Conservation (phyloP, 2,888 invertebrate species). For the Epinotia ramella region DNA sequence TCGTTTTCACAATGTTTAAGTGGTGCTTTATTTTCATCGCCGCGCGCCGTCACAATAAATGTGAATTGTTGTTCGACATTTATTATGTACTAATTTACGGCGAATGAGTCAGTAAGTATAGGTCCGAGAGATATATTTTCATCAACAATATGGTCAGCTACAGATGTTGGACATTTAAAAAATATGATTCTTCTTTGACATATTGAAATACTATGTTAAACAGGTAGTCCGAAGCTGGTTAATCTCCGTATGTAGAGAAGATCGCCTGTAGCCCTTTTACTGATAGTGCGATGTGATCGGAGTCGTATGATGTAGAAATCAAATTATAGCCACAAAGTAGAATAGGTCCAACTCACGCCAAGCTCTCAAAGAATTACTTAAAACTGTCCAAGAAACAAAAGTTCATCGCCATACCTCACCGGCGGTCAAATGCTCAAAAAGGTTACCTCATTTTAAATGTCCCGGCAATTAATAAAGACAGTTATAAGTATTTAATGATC, state of each 20-base stretch:
- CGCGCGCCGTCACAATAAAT: background rate
- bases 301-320: no score
- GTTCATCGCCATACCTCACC: conserved; percentile 9
- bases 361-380: background rate
- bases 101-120: no score
- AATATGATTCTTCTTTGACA: no score
- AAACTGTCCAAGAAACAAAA: background rate
- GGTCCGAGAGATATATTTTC: background rate
- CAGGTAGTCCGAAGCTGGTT: no score
- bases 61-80: background rate
- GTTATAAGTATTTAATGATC: conserved; percentile 33
- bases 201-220: no score
- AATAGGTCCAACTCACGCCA: no score
- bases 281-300: no score
- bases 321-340: no score
- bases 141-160: background rate
- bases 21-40: background rate
- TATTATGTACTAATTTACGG: background rate
- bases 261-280: no score
- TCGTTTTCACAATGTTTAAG: background rate
- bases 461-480: conserved; percentile 28
- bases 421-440: conserved; percentile 20
- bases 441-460: conserved; percentile 25
- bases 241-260: no score
- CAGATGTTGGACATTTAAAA: background rate